Evolutionary conservation across 2,797 vertebrate genomes (phyloP).

Genomic region (Alcedo atthis): DNA sequence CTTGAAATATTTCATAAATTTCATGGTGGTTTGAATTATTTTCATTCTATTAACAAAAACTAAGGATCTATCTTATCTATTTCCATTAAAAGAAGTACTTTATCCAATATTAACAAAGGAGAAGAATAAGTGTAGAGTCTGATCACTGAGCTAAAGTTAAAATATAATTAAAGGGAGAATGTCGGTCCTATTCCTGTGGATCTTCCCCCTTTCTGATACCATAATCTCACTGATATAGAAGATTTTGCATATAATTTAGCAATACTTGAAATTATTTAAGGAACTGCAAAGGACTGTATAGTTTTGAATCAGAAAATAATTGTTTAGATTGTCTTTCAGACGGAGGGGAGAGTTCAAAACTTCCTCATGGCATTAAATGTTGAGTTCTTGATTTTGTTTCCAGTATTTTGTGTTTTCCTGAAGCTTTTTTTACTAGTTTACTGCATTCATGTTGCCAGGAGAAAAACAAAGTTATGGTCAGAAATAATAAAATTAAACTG

Average conservation of each 20-base stretch:
- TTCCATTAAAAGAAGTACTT: not conserved
- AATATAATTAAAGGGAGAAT: not conserved
- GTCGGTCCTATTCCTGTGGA: not conserved
- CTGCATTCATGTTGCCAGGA: not conserved
- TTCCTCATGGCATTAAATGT: not conserved
- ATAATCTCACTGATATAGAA: not conserved
- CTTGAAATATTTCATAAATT: slow-evolving; percentile 1
- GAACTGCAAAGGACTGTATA: not conserved
- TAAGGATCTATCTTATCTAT: not conserved
- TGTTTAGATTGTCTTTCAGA: not conserved
- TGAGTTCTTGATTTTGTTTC: not conserved
- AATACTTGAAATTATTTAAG: not conserved
- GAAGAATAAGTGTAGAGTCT: not conserved
- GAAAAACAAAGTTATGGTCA: slow-evolving; percentile 1
- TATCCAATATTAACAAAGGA: not conserved
- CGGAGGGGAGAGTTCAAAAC: not conserved
- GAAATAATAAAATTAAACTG: not conserved
- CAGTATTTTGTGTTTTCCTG: not conserved
- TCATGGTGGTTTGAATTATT: not conserved
- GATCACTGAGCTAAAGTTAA: not conserved
- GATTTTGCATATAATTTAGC: not conserved
- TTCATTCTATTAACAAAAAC: not conserved
- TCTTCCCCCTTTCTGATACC: not conserved
- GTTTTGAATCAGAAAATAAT: not conserved
- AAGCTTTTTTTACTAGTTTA: not conserved